phyloP scores from a whole-genome alignment of 2,797 vertebrate species.

The Margarornis squamiger region DNA sequence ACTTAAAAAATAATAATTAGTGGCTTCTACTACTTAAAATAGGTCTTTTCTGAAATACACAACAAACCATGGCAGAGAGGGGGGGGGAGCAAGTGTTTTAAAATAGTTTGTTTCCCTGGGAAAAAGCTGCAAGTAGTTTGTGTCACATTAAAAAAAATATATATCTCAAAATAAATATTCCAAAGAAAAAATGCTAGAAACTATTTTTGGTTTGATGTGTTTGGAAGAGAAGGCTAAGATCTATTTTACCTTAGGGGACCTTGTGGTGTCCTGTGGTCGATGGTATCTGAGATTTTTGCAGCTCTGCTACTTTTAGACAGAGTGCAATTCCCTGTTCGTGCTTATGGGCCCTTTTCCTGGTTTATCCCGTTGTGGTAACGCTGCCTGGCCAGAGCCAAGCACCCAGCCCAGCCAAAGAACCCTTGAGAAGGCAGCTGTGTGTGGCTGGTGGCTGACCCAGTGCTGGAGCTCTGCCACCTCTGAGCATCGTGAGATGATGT shows the following conservation, averaged over 20 bases:
- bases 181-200: neutral
- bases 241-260: conserved; percentile 49
- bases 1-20: neutral
- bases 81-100: neutral
- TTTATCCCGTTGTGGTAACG: neutral
- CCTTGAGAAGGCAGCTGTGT: neutral
- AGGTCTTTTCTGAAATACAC: neutral
- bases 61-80: neutral
- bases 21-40: conserved; percentile 25
- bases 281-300: neutral
- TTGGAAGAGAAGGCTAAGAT: conserved; percentile 33
- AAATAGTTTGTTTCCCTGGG: conserved; percentile 49
- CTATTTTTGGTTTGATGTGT: conserved; percentile 38
- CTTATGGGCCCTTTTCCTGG: neutral
- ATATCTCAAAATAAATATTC: neutral
- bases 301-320: neutral
- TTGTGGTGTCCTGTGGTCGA: conserved; percentile 25
- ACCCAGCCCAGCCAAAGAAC: neutral
- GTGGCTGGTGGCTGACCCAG: neutral
- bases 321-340: neutral
- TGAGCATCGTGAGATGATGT: neutral
- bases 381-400: neutral
- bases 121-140: conserved; percentile 21
- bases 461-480: neutral
- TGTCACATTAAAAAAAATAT: neutral